phyloP scores from a whole-genome alignment of 2,888 invertebrate genomes.

The Andrena flavipes region DNA sequence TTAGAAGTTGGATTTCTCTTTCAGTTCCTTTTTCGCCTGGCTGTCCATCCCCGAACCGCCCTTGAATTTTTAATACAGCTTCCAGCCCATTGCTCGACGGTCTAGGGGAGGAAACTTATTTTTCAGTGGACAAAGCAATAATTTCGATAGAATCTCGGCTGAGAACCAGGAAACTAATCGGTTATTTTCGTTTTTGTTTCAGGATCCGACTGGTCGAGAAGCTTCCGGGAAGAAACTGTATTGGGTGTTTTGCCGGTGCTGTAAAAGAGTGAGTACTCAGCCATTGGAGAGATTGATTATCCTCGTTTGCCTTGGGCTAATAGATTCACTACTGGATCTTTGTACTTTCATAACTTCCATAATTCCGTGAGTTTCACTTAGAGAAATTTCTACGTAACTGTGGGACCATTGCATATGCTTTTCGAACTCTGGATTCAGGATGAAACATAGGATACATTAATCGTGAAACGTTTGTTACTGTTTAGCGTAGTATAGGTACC shows the following conservation, averaged over 20 bases:
- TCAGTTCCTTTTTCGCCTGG: constrained; percentile 9
- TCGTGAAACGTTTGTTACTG: no score
- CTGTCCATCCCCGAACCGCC: background rate
- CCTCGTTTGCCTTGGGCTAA: background rate
- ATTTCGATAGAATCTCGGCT: constrained; percentile 22
- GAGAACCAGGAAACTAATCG: background rate
- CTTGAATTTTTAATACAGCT: constrained; percentile 62
- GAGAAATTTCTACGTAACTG: background rate
- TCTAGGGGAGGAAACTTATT: constrained; percentile 27
- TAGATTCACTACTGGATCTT: background rate
- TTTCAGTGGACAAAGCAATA: constrained; percentile 4
- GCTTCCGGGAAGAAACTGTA: background rate
- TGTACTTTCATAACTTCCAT: background rate
- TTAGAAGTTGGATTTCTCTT: constrained; percentile 56
- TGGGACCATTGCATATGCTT: background rate
- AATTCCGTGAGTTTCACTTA: background rate
- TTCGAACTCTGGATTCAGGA: background rate
- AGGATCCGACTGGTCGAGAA: background rate
- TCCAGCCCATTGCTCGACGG: background rate
- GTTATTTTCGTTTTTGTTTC: constrained; percentile 22
- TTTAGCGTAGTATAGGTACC: no score
- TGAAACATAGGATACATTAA: no score
- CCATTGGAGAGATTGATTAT: background rate
- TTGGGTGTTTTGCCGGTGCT: background rate
- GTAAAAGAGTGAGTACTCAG: constrained; percentile 29